Percentiles rank a stretch among this genome's conserved stretches.
Conservation (phyloP, 2,113 vertebrate species). For the Malurus elegans region DNA sequence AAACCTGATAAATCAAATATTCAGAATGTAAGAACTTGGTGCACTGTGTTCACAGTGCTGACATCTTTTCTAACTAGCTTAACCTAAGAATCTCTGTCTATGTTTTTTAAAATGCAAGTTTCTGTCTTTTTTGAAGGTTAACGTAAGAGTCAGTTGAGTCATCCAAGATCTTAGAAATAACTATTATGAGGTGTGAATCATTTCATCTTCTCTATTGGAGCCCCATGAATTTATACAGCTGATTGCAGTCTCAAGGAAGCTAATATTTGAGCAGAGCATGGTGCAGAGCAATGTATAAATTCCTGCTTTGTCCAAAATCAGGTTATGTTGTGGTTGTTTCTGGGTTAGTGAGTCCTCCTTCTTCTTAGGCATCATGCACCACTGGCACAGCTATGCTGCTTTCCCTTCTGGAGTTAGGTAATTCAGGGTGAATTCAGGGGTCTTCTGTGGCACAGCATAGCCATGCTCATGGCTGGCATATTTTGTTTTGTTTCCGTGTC, state of each 20-base stretch:
- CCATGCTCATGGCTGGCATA: not conserved
- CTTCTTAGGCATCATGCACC: not conserved
- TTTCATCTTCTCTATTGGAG: not conserved
- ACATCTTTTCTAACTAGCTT: not conserved
- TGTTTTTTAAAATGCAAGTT: not conserved
- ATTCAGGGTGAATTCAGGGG: not conserved
- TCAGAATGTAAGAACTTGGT: not conserved
- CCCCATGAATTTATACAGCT: not conserved
- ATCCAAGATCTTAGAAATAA: not conserved
- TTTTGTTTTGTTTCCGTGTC: not conserved
- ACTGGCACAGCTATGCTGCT: not conserved
- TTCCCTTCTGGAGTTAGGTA: not conserved
- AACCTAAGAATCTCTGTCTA: not conserved
- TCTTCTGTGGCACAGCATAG: not conserved
- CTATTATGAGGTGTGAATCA: not conserved
- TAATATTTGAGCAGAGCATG: not conserved
- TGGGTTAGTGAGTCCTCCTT: not conserved
- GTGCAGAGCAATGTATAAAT: rapidly evolving
- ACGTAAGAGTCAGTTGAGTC: not conserved
- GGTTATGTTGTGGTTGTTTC: not conserved
- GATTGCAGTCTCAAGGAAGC: not conserved
- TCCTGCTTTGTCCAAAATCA: not conserved
- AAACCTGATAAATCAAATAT: not conserved
- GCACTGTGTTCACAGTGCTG: not conserved
- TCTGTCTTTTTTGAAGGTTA: not conserved